Conservation (phyloP, 2,797 vertebrate genomes). For the Tolypeutes matacus region DNA sequence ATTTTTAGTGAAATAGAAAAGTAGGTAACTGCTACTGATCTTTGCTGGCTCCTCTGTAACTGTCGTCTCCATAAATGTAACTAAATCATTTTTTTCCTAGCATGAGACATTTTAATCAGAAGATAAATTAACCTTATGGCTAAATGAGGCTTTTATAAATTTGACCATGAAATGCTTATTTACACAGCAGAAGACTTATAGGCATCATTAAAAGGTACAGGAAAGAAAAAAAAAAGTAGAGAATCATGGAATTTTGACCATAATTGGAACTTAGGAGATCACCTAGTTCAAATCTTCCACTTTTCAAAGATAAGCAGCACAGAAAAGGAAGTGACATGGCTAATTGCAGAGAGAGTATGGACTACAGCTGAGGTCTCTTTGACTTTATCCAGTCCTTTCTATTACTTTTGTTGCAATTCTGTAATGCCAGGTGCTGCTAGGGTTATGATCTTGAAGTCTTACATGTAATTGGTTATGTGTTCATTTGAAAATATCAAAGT, state of each 20-base stretch:
- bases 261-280: not conserved
- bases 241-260: not conserved
- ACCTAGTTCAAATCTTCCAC: not conserved
- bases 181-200: not conserved
- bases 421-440: not conserved
- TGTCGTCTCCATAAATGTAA: slow-evolving; percentile 29
- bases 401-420: not conserved
- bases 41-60: slow-evolving; percentile 4
- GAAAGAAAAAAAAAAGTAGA: no score
- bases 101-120: slow-evolving; percentile 22
- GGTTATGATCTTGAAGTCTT: not conserved
- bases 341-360: not conserved
- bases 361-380: not conserved
- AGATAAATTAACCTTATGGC: not conserved
- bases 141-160: slow-evolving; percentile 30
- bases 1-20: slow-evolving; percentile 23
- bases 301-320: not conserved
- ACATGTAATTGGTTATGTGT: not conserved
- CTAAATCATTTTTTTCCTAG: not conserved
- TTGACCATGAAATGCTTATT: not conserved
- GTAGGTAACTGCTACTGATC: slow-evolving; percentile 7
- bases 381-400: not conserved
- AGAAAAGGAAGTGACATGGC: not conserved
- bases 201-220: not conserved
- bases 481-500: slow-evolving; percentile 24